A percentile compares a stretch with the other conserved stretches of the same genome.
These are phyloP conservation scores for Lycaena phlaeas DNA, from an alignment of 2,888 invertebrate genomes.

Conservation along the genomic window DNA sequence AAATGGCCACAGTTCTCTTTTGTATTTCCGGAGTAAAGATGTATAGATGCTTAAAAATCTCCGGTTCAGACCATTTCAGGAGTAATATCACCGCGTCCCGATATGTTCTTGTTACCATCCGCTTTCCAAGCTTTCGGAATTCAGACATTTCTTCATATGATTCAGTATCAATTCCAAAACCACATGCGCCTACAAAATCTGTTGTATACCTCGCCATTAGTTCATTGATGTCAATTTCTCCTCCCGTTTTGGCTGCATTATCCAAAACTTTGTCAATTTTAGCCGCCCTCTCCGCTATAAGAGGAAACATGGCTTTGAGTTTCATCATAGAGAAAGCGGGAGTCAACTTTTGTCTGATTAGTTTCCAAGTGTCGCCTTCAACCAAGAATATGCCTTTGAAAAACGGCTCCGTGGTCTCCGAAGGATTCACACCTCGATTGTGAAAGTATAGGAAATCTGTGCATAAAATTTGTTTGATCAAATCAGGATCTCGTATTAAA, in stretches of 20 bases:
- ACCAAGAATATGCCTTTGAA: slow-evolving; percentile 36
- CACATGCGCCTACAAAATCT: slow-evolving; percentile 39
- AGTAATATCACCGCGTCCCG: not conserved
- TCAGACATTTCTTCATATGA: slow-evolving; percentile 31
- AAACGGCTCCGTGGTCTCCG: slow-evolving; percentile 25
- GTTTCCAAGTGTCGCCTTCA: slow-evolving; percentile 48
- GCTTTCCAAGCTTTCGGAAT: slow-evolving; percentile 27
- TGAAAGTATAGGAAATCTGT: slow-evolving; percentile 38
- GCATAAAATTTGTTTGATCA: slow-evolving; percentile 34
- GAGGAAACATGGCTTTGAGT: slow-evolving; percentile 49
- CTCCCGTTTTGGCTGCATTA: slow-evolving; percentile 11
- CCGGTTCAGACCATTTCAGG: slow-evolving; percentile 22
- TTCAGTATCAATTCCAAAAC: slow-evolving; percentile 33
- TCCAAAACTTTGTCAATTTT: slow-evolving; percentile 29
- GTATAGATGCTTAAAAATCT: slow-evolving; percentile 23
- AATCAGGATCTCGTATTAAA: slow-evolving; percentile 39
- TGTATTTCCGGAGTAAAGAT: slow-evolving; percentile 22
- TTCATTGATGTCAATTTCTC: slow-evolving; percentile 23
- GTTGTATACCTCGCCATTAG: slow-evolving; percentile 37
- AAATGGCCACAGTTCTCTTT: slow-evolving; percentile 25
- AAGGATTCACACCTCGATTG: slow-evolving; percentile 19
- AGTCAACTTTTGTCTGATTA: slow-evolving; percentile 44
- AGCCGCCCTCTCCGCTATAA: slow-evolving; percentile 42
- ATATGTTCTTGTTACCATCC: slow-evolving; percentile 22
- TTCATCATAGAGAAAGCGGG: slow-evolving; percentile 49